phyloP scores from a whole-genome alignment of 2,888 invertebrate genomes.

The Nipponacmea schrenckii region DNA sequence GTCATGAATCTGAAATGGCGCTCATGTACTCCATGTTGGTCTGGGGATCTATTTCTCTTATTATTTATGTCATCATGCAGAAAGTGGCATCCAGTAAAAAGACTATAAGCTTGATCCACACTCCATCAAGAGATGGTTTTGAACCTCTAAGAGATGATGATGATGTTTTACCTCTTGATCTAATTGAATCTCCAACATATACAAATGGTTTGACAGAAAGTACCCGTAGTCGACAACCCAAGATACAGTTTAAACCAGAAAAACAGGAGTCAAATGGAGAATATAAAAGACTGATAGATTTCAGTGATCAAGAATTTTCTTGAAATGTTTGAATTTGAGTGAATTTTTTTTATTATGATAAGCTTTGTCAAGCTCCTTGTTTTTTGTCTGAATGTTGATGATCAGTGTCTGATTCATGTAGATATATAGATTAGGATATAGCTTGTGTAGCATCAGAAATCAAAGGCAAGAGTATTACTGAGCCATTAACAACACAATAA shows the following conservation, averaged over 20 bases:
- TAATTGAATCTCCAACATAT: neutral
- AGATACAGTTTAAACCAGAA: neutral
- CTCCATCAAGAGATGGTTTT: neutral
- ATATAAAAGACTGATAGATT: conserved; percentile 3
- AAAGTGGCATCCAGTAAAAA: conserved; percentile 54
- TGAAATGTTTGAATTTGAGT: neutral
- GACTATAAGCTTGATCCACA: neutral
- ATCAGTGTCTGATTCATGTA: too few relatives aligned
- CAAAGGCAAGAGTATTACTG: too few relatives aligned
- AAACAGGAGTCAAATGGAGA: neutral
- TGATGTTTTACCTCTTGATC: neutral
- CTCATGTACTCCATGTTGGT: conserved; percentile 65
- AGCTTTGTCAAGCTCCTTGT: too few relatives aligned
- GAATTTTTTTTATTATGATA: too few relatives aligned
- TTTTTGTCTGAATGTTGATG: too few relatives aligned
- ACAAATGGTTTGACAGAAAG: neutral
- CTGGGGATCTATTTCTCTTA: conserved; percentile 48
- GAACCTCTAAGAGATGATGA: neutral
- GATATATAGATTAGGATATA: too few relatives aligned
- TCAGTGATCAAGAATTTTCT: neutral
- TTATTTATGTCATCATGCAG: conserved; percentile 62
- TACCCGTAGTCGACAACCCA: neutral
- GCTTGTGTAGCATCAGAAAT: too few relatives aligned
- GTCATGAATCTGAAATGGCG: conserved; percentile 56
- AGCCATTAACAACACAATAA: too few relatives aligned